phyloP scores from a whole-genome alignment of 2,797 vertebrate genomes.

The Sorex maritimensis region DNA sequence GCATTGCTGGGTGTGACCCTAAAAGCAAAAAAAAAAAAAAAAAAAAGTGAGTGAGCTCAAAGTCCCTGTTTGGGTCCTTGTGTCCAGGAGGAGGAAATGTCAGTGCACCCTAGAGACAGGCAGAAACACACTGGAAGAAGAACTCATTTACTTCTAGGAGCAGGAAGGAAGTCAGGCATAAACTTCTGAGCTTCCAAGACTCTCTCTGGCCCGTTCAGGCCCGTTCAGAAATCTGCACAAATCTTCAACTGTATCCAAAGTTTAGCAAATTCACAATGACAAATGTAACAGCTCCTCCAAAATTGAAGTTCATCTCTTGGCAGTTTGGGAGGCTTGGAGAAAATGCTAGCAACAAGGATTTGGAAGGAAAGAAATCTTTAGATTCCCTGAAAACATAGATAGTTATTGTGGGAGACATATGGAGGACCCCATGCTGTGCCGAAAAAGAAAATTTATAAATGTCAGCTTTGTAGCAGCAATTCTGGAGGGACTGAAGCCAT shows the following conservation, averaged over 20 bases:
- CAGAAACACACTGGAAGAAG: background rate
- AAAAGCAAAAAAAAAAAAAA: too few species aligned
- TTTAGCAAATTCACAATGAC: slow-evolving; percentile 86
- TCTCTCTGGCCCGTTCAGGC: slow-evolving; percentile 46
- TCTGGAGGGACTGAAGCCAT: slow-evolving; percentile 85
- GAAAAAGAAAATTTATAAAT: slow-evolving; percentile 88
- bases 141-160: background rate
- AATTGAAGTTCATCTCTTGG: slow-evolving; percentile 88
- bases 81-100: background rate
- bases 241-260: slow-evolving; percentile 84
- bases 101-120: background rate
- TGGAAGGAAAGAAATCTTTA: slow-evolving; percentile 88
- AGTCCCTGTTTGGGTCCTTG: background rate
- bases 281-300: slow-evolving; percentile 86
- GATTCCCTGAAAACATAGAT: slow-evolving; percentile 85
- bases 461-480: slow-evolving; percentile 82
- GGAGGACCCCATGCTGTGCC: slow-evolving; percentile 85
- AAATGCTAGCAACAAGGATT: slow-evolving; percentile 86
- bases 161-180: slow-evolving; percentile 62
- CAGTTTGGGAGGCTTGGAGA: slow-evolving; percentile 86
- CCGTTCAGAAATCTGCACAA: slow-evolving; percentile 73
- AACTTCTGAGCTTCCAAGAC: slow-evolving; percentile 74
- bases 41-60: background rate
- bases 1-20: too few species aligned
- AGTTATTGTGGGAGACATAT: slow-evolving; percentile 87